Percentiles rank a stretch among this genome's conserved stretches.
These are phyloP conservation scores for Ictidomys tridecemlineatus DNA, from an alignment of 2,113 vertebrate genomes.

Conservation along the genomic window DNA sequence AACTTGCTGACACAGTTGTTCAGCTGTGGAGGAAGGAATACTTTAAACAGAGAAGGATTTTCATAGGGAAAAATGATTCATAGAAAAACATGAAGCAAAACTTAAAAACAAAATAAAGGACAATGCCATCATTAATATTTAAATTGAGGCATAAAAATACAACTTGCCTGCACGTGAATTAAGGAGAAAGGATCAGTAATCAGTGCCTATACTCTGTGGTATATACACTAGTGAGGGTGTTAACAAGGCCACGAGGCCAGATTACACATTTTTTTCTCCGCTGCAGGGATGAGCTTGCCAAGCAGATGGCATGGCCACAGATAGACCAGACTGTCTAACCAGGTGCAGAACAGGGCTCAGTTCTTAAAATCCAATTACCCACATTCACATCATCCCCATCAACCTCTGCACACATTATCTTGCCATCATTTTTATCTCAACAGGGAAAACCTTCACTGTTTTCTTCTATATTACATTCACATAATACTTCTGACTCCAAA, in stretches of 20 bases:
- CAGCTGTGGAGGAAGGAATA: not conserved
- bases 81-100: conserved; percentile 20
- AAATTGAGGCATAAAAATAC: not conserved
- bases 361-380: conserved; percentile 7
- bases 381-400: not conserved
- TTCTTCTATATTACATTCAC: not conserved
- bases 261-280: not conserved
- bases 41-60: not conserved
- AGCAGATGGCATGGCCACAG: not conserved
- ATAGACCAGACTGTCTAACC: not conserved
- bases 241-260: not conserved
- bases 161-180: not conserved
- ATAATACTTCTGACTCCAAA: not conserved
- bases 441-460: not conserved
- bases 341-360: not conserved
- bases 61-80: not conserved
- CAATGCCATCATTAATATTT: not conserved
- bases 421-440: conserved; percentile 29
- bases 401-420: not conserved
- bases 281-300: not conserved
- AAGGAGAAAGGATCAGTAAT: not conserved
- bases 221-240: not conserved
- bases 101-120: conserved; percentile 22
- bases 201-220: not conserved
- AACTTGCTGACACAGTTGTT: not conserved